Conservation (phyloP, 2,113 vertebrate species). For the Tachycineta bicolor region DNA sequence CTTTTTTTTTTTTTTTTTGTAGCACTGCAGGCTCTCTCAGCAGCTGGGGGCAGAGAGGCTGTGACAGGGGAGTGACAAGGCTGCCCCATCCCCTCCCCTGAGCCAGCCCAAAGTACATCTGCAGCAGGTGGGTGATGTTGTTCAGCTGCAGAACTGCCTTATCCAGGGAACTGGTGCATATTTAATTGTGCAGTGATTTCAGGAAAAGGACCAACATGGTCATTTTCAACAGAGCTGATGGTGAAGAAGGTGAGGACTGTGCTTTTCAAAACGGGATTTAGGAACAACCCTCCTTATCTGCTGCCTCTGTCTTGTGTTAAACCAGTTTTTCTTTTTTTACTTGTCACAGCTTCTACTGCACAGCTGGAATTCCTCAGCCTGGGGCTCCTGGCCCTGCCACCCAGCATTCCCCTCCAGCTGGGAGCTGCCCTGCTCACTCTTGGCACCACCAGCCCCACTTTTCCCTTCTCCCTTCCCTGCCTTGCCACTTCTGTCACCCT, state of each 20-base stretch:
- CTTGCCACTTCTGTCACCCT: neutral
- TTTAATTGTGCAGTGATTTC: neutral
- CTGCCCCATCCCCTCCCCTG: neutral
- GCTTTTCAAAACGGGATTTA: neutral
- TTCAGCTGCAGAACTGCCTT: neutral
- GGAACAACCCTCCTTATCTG: neutral
- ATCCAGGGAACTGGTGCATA: neutral
- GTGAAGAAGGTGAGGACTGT: neutral
- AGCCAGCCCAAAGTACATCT: fast-evolving
- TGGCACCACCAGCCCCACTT: neutral
- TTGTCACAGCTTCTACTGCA: neutral
- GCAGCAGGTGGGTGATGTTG: neutral
- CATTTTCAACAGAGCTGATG: neutral
- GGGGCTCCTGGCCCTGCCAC: neutral
- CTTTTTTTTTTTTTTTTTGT: neutral
- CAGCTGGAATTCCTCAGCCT: neutral
- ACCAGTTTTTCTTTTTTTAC: neutral
- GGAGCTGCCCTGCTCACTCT: neutral
- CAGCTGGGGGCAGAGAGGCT: neutral
- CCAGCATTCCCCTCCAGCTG: neutral
- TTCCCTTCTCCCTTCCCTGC: neutral
- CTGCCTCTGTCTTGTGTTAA: neutral
- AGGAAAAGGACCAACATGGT: neutral
- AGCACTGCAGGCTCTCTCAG: neutral
- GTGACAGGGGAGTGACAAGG: neutral